A percentile compares a stretch with the other conserved stretches of the same genome.
Evolutionary conservation across 2,888 invertebrate species (phyloP).

Genomic region (Plagodis dolabraria): DNA sequence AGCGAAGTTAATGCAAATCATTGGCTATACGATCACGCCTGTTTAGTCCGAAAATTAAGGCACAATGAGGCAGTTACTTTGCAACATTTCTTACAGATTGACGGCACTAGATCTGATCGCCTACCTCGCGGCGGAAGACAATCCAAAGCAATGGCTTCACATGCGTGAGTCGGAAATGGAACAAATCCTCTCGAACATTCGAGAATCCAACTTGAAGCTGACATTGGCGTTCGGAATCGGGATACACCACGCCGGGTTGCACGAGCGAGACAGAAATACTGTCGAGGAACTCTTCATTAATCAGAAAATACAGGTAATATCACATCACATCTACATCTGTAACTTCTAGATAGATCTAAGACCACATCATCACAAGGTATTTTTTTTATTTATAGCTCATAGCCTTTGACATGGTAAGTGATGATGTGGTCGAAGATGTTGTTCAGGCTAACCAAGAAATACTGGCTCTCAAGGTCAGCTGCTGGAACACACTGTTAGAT

Average conservation of each 20-base stretch:
- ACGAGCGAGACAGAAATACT: constrained; percentile 94
- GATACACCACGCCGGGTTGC: constrained; percentile 98
- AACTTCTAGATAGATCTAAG: too few relatives aligned
- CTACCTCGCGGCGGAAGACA: constrained; percentile 94
- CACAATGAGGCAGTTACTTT: neutral
- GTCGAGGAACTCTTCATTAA: constrained; percentile 98
- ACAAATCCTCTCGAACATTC: constrained; percentile 88
- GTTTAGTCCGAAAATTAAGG: too few relatives aligned
- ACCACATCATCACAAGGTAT: too few relatives aligned
- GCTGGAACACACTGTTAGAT: too few relatives aligned
- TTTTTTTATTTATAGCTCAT: too few relatives aligned
- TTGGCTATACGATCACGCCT: too few relatives aligned
- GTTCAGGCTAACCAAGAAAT: too few relatives aligned
- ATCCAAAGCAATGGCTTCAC: constrained; percentile 97
- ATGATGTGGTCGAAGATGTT: too few relatives aligned
- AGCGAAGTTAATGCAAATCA: too few relatives aligned
- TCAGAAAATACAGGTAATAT: constrained; percentile 94
- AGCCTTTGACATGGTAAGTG: too few relatives aligned
- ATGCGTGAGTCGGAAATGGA: constrained; percentile 95
- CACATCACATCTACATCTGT: too few relatives aligned
- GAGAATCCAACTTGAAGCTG: constrained; percentile 95
- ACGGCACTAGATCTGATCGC: constrained; percentile 98
- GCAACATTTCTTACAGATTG: constrained; percentile 81
- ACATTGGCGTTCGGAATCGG: constrained; percentile 99
- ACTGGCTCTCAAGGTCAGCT: too few relatives aligned